Evolutionary conservation across 2,113 vertebrate genomes (phyloP).

Genomic region (Microcebus jonahi): DNA sequence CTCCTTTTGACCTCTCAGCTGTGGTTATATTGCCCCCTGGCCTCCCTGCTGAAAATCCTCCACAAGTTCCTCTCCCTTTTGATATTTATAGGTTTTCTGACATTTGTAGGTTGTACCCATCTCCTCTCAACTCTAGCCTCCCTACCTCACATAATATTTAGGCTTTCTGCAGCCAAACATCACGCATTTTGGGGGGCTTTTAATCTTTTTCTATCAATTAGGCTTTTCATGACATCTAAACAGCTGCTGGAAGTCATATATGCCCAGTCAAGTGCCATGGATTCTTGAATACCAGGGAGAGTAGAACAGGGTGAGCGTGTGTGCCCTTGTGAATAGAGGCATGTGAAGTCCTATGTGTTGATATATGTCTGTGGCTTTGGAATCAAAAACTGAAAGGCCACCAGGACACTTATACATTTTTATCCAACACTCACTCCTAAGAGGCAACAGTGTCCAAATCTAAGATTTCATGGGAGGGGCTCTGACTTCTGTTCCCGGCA

Average conservation of each 20-base stretch:
- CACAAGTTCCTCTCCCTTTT: background rate
- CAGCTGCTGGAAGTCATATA: constrained; percentile 17
- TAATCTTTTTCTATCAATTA: constrained; percentile 64
- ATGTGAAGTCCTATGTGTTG: background rate
- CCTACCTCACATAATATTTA: constrained; percentile 51
- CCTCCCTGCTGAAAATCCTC: constrained; percentile 42
- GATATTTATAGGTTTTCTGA: constrained; percentile 44
- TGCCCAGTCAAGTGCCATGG: background rate
- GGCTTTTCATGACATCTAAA: constrained; percentile 51
- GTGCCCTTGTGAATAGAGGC: background rate
- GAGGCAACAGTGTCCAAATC: background rate
- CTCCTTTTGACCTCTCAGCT: constrained; percentile 23
- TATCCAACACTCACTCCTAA: constrained; percentile 31
- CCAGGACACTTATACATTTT: constrained; percentile 39
- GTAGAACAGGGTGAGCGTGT: background rate
- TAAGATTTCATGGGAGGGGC: background rate
- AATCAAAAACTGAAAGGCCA: constrained; percentile 55
- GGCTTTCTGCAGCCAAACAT: constrained; percentile 55
- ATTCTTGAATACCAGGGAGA: background rate
- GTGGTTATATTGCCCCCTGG: background rate
- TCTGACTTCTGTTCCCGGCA: background rate
- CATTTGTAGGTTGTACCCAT: background rate
- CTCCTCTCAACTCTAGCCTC: background rate
- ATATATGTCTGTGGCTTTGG: constrained; percentile 44
- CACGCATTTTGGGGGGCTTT: constrained; percentile 41